Percentiles rank a stretch among this genome's conserved stretches.
Conservation (phyloP, 2,797 vertebrate species). For the Vireo griseus region DNA sequence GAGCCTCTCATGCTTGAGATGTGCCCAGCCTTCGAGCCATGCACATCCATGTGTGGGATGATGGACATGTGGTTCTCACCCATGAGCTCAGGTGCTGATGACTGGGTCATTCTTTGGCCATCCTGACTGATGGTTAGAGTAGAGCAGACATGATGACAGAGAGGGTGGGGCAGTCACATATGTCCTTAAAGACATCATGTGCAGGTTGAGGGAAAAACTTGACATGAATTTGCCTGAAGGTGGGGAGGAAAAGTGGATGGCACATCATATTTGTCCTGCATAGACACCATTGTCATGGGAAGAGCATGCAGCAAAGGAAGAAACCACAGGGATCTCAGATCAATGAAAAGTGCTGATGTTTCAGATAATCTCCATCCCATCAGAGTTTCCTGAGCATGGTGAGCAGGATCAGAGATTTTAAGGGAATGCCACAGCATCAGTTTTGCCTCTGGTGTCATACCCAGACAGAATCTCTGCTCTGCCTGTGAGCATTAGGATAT, state of each 20-base stretch:
- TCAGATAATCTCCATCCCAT: background rate
- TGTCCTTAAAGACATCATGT: background rate
- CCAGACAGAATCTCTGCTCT: background rate
- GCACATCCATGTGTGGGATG: background rate
- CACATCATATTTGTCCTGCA: background rate
- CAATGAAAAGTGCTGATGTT: background rate
- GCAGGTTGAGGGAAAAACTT: background rate
- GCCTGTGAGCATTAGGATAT: background rate
- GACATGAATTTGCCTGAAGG: background rate
- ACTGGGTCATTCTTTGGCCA: background rate
- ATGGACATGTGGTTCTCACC: background rate
- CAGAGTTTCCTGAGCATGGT: background rate
- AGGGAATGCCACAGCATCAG: background rate
- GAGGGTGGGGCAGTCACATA: background rate
- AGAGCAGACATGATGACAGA: background rate
- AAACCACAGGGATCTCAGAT: background rate
- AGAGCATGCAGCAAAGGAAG: background rate
- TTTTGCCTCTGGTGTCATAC: background rate
- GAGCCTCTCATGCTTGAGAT: accelerated
- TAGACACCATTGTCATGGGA: accelerated
- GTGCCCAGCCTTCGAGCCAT: accelerated
- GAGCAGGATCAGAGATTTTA: background rate
- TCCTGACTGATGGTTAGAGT: background rate
- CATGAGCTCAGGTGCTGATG: accelerated
- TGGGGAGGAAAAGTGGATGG: background rate